Evolutionary conservation across 2,888 invertebrate species (phyloP), one percentile per base, ranked within the genome.

Genomic region (Sphaerophoria rueppellii): DNA sequence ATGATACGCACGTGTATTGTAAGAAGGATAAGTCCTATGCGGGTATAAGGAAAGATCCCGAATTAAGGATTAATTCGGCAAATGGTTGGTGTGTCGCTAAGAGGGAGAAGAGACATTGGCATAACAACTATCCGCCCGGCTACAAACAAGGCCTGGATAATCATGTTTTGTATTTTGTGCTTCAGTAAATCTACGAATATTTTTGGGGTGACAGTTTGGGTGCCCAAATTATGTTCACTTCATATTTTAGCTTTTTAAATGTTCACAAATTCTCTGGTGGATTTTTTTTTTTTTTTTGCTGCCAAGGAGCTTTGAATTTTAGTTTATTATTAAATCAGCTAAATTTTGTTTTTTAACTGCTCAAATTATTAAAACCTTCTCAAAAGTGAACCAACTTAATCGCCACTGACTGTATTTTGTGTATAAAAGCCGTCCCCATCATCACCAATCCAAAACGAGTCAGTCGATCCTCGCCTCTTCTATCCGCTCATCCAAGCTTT

Each of bases 11-110:
- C 81, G 85, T 85, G 85, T 81, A 81, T 81, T 91, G 90, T 90
- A 90, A 89, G 89, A 88, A 90, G 90, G 91, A 91, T 91, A 91
- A 91, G 90, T 54, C n/a, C 37, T 24, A 54, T 40, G 40, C 37
- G 89, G 90, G 60, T 40, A 90, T 90, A 91, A 90, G 90, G 91
- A 80, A 81, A 91, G 91, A 91, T 91, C 54, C 67, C 32, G 91
- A 90, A 91, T 91, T 91, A 91, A 91, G 91, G 91, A 91, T 91
- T 91, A 91, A 91, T 91, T 91, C 91, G 89, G 70, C 90, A 91
- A 91, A 54, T 54, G 91, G 91, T 91, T 54, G 91, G 91, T 91
- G 90, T 91, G 91, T 91, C 91, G 91, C 91, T 91, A 90, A 90
- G 90, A 90, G 4, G 6, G 61, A 89, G 12, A 6, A 71, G 69